Conservation (phyloP, 2,113 vertebrate species). For the Hymenochirus boettgeri region DNA sequence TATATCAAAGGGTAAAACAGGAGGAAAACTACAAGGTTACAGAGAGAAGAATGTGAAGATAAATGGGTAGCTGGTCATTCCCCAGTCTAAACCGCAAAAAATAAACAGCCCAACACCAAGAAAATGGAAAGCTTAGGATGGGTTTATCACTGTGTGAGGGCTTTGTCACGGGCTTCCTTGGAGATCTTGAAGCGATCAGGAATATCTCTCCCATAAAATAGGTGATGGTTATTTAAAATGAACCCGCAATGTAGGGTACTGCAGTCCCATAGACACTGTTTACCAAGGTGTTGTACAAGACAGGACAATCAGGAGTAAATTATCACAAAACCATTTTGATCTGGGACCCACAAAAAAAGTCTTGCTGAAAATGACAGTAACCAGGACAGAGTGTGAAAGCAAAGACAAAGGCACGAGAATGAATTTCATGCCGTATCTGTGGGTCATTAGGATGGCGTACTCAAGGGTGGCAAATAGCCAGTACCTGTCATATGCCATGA, state of each 20-base stretch:
- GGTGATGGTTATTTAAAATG: neutral
- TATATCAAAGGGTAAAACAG: constrained; percentile 1
- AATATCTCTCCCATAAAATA: constrained; percentile 12
- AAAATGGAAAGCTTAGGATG: neutral
- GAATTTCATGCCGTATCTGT: neutral
- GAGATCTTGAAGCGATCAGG: neutral
- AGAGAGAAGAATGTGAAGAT: neutral
- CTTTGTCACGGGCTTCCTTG: constrained; percentile 2
- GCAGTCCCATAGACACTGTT: neutral
- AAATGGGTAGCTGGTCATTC: neutral
- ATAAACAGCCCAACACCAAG: neutral
- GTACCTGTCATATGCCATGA: constrained; percentile 9
- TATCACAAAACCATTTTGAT: constrained; percentile 11
- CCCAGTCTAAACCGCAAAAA: neutral
- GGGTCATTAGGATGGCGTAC: neutral
- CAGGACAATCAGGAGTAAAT: neutral
- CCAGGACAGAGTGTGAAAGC: neutral
- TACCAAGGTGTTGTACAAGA: neutral
- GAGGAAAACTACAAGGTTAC: neutral
- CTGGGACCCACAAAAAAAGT: neutral
- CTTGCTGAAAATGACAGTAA: neutral
- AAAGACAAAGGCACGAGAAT: neutral
- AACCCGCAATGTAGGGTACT: neutral
- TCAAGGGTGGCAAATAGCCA: neutral
- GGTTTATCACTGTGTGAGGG: constrained; percentile 12